These are phyloP conservation scores for Ladona fulva DNA, from an alignment of 1,140 invertebrate species.

Conservation along the genomic window DNA sequence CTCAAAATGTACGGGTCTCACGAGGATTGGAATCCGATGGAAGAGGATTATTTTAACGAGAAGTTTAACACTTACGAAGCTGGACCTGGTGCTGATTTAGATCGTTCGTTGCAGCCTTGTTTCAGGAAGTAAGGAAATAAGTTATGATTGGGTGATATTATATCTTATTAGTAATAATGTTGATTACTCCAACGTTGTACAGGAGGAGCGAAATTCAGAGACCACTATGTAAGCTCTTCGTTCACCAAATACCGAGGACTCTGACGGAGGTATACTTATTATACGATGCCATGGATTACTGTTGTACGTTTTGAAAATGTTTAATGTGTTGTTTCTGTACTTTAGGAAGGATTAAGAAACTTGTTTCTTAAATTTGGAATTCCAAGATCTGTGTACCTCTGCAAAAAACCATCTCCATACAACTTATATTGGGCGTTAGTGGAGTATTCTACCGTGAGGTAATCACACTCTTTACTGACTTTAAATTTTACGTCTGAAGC, in stretches of 20 bases:
- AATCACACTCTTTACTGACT: not conserved
- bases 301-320: not conserved
- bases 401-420: too few relatives aligned
- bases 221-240: not conserved
- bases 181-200: not conserved
- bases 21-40: not conserved
- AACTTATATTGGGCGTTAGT: not conserved
- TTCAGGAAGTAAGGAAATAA: not conserved
- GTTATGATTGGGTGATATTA: not conserved
- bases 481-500: not conserved
- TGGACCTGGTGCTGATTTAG: not conserved
- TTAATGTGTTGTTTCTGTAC: not conserved
- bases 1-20: not conserved
- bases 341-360: not conserved
- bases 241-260: not conserved
- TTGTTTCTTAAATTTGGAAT: not conserved
- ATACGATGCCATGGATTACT: not conserved
- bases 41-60: not conserved
- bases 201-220: not conserved
- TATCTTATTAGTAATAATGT: not conserved
- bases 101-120: not conserved
- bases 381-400: too few relatives aligned
- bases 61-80: not conserved
- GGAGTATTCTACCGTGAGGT: not conserved
- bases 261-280: not conserved